phyloP scores from a whole-genome alignment of 1,140 invertebrate genomes.

The Centruroides sculpturatus region DNA sequence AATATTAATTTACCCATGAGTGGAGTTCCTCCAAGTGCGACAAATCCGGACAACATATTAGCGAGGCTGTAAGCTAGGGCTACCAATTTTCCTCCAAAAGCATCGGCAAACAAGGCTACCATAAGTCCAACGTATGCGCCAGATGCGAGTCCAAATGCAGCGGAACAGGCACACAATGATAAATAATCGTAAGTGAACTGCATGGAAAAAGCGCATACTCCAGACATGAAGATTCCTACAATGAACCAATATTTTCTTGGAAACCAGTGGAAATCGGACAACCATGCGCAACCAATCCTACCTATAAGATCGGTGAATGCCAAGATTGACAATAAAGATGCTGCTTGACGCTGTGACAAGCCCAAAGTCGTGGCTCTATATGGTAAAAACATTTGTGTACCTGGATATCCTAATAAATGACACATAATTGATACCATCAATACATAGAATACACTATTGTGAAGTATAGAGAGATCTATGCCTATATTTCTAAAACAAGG shows the following conservation, averaged over 20 bases:
- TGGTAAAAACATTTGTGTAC: slow-evolving; percentile 16
- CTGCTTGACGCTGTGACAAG: slow-evolving; percentile 10
- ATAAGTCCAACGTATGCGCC: slow-evolving; percentile 17
- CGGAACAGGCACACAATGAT: slow-evolving; percentile 7
- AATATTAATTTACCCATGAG: slow-evolving; percentile 8
- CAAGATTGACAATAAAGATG: slow-evolving; percentile 13
- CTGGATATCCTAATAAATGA: slow-evolving; percentile 12
- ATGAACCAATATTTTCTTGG: slow-evolving; percentile 18
- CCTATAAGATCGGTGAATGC: slow-evolving; percentile 17
- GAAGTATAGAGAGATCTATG: slow-evolving; percentile 15
- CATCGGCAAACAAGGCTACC: slow-evolving; percentile 17
- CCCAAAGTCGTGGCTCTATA: slow-evolving; percentile 14
- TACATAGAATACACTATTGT: slow-evolving; percentile 14
- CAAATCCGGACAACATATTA: slow-evolving; percentile 6
- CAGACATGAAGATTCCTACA: slow-evolving; percentile 15
- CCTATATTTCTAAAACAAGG: slow-evolving; percentile 1
- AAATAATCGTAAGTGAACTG: slow-evolving; percentile 12
- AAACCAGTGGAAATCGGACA: slow-evolving; percentile 16
- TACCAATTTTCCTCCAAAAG: slow-evolving; percentile 11
- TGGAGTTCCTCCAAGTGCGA: slow-evolving; percentile 11
- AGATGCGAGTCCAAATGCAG: slow-evolving; percentile 15
- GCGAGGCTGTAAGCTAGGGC: slow-evolving; percentile 13
- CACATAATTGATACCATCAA: slow-evolving; percentile 16
- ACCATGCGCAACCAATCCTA: slow-evolving; percentile 15
- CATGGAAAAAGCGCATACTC: slow-evolving; percentile 12